These are phyloP conservation scores for Ochotona curzoniae DNA, from an alignment of 2,113 vertebrate genomes.

Conservation along the genomic window DNA sequence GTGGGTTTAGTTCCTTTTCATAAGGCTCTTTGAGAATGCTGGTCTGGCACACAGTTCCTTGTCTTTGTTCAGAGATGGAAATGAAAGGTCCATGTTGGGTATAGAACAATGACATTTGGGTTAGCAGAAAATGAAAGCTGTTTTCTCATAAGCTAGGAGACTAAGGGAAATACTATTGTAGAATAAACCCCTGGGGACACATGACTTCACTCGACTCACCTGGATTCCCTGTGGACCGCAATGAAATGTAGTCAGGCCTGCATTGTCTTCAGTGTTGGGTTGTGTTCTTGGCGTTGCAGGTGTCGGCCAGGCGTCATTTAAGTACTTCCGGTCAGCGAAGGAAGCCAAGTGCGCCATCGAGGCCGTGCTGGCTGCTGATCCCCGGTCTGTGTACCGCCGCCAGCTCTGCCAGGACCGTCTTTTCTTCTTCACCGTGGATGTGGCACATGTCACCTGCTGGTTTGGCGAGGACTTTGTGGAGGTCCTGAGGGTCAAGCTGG, in stretches of 20 bases:
- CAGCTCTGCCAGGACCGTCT: slow-evolving; percentile 88
- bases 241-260: not conserved
- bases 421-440: slow-evolving; percentile 90
- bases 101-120: slow-evolving; percentile 15
- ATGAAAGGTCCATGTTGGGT: not conserved
- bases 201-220: not conserved
- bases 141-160: not conserved
- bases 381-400: slow-evolving; percentile 92
- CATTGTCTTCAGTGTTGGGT: not conserved
- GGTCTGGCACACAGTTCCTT: not conserved
- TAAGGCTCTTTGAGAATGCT: not conserved
- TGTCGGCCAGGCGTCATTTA: slow-evolving; percentile 81
- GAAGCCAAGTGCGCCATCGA: slow-evolving; percentile 88
- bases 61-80: not conserved
- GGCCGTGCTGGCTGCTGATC: slow-evolving; percentile 90
- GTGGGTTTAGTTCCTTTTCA: not conserved
- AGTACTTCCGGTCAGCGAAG: slow-evolving; percentile 87
- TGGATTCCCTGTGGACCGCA: not conserved
- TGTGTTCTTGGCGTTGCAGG: slow-evolving; percentile 66
- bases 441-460: slow-evolving; percentile 92
- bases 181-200: not conserved
- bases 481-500: slow-evolving; percentile 87
- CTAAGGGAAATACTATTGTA: not conserved
- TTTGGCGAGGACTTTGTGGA: slow-evolving; percentile 93
- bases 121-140: not conserved